A percentile compares a stretch with the other conserved stretches of the same genome.
phyloP scores from a whole-genome alignment of 1,140 invertebrate species.

The Mesaphorura yosii region DNA sequence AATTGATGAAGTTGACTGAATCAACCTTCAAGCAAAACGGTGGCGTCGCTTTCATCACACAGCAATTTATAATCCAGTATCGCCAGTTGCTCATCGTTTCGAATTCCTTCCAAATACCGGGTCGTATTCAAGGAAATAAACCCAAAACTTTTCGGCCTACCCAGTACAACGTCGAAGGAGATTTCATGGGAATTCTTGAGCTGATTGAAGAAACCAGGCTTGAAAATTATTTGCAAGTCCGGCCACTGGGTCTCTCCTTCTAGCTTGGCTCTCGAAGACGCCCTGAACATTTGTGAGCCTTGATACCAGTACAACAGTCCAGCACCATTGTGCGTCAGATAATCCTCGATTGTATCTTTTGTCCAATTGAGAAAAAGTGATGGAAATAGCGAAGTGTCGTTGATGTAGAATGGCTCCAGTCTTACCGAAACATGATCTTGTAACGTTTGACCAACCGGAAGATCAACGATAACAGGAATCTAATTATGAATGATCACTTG shows the following conservation, averaged over 20 bases:
- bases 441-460: slow-evolving; percentile 37
- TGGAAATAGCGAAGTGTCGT: not conserved
- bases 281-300: not conserved
- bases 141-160: not conserved
- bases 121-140: not conserved
- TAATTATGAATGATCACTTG: not conserved
- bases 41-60: not conserved
- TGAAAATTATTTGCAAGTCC: not conserved
- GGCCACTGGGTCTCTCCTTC: not conserved
- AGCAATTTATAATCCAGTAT: slow-evolving; percentile 9
- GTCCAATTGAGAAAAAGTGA: not conserved
- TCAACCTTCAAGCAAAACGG: slow-evolving; percentile 1
- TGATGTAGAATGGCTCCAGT: not conserved
- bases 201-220: not conserved
- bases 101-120: not conserved
- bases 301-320: not conserved
- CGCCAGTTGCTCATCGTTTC: slow-evolving; percentile 5
- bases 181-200: not conserved
- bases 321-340: not conserved
- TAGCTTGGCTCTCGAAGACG: not conserved
- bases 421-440: not conserved
- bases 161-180: not conserved
- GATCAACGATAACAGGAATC: slow-evolving; percentile 28
- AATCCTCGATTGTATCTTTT: not conserved
- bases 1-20: not conserved